Evolutionary conservation across 2,797 vertebrate species (phyloP).

Genomic region (Cirrhinus molitorella): DNA sequence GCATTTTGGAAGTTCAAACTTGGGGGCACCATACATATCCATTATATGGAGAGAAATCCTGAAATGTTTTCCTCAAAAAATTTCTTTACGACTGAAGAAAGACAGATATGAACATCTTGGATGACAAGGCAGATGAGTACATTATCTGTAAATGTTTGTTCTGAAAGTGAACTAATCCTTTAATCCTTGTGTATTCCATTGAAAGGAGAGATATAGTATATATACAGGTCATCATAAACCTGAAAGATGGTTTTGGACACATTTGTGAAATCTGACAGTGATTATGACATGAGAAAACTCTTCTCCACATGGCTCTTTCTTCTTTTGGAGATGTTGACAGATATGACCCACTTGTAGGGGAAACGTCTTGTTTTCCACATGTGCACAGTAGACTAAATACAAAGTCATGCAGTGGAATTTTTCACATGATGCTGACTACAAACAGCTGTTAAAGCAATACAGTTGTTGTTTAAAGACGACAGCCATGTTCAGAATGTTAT

Average conservation of each 20-base stretch:
- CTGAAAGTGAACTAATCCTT: too few species aligned
- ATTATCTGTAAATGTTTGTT: too few species aligned
- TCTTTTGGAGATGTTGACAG: slow-evolving; percentile 14
- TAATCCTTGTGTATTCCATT: too few species aligned
- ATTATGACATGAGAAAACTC: slow-evolving; percentile 21
- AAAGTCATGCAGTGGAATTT: slow-evolving; percentile 6
- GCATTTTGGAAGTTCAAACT: too few species aligned
- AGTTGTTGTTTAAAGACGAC: background rate
- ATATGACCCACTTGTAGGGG: slow-evolving; percentile 4
- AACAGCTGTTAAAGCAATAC: slow-evolving; percentile 45
- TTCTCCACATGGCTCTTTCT: slow-evolving; percentile 50
- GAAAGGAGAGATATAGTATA: too few species aligned
- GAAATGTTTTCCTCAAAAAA: too few species aligned
- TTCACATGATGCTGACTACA: slow-evolving; percentile 33
- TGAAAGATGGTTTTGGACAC: background rate
- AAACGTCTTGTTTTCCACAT: slow-evolving; percentile 50
- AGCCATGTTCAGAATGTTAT: background rate
- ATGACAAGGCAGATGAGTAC: too few species aligned
- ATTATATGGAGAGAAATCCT: too few species aligned
- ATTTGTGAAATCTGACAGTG: slow-evolving; percentile 1
- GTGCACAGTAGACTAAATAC: slow-evolving; percentile 55
- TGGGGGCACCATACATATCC: too few species aligned
- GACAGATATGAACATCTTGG: too few species aligned
- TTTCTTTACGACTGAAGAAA: too few species aligned
- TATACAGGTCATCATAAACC: too few species aligned